Evolutionary conservation across 1,140 invertebrate genomes (phyloP).

Genomic region (Caenorhabditis remanei): DNA sequence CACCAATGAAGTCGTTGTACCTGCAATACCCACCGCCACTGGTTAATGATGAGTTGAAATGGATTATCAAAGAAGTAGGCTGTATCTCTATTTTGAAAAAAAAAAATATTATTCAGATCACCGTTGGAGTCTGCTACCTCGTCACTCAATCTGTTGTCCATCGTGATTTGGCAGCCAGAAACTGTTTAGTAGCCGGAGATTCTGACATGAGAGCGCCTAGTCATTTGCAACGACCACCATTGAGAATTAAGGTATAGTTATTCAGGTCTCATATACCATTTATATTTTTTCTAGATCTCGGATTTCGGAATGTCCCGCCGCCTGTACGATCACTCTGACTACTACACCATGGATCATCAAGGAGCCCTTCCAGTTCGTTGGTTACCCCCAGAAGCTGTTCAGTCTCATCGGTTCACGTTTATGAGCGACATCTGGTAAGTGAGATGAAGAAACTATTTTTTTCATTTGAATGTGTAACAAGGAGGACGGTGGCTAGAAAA

Average conservation of each 20-base stretch:
- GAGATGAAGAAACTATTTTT: too few relatives aligned
- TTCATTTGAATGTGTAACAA: too few relatives aligned
- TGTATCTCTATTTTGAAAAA: background rate
- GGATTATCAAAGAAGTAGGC: slow-evolving; percentile 61
- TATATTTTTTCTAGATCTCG: slow-evolving; percentile 57
- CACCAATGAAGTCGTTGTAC: slow-evolving; percentile 35
- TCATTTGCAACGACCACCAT: slow-evolving; percentile 56
- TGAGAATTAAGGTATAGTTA: slow-evolving; percentile 59
- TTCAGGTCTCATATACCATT: background rate
- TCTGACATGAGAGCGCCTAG: slow-evolving; percentile 47
- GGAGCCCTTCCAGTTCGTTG: slow-evolving; percentile 81
- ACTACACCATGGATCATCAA: slow-evolving; percentile 63
- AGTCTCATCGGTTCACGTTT: slow-evolving; percentile 94
- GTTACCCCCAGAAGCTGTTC: slow-evolving; percentile 96
- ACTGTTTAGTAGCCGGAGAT: slow-evolving; percentile 88
- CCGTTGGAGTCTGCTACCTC: slow-evolving; percentile 91
- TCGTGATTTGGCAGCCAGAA: slow-evolving; percentile 93
- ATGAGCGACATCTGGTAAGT: slow-evolving; percentile 92
- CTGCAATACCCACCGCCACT: slow-evolving; percentile 63
- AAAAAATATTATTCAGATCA: slow-evolving; percentile 52
- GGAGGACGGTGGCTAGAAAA: too few relatives aligned
- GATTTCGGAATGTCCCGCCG: slow-evolving; percentile 68
- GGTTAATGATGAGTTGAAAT: slow-evolving; percentile 57
- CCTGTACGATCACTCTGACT: slow-evolving; percentile 60
- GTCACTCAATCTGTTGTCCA: slow-evolving; percentile 95